A percentile compares a stretch with the other conserved stretches of the same genome.
These are phyloP conservation scores for Pachymerium ferrugineum DNA, from an alignment of 2,888 invertebrate genomes.

Conservation along the genomic window DNA sequence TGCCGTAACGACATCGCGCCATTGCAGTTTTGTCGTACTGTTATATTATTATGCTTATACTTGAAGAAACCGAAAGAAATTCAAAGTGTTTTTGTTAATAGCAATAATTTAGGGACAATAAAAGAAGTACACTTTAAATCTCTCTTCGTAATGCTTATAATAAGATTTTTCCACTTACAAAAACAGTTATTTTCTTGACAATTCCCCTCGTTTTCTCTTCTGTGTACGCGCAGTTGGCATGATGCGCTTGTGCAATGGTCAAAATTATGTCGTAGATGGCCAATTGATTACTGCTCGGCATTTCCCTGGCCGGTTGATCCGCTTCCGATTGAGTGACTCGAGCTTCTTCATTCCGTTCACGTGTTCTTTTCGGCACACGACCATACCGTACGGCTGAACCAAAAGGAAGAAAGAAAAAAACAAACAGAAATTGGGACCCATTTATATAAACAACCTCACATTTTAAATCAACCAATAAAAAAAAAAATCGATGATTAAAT, in stretches of 20 bases:
- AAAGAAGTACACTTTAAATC: no score
- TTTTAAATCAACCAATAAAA: not conserved
- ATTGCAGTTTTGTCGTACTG: no score
- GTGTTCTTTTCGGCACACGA: slow-evolving; percentile 85
- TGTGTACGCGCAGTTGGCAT: slow-evolving; percentile 78
- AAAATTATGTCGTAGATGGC: slow-evolving; percentile 73
- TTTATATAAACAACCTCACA: not conserved
- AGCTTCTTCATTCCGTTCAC: slow-evolving; percentile 65
- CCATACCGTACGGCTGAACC: slow-evolving; percentile 86
- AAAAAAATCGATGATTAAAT: slow-evolving; percentile 37
- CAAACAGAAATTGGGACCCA: slow-evolving; percentile 16
- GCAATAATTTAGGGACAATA: no score
- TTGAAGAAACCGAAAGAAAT: no score
- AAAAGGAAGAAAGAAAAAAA: slow-evolving; percentile 23
- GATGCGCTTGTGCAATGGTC: slow-evolving; percentile 73
- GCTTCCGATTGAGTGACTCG: slow-evolving; percentile 39
- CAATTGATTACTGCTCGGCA: slow-evolving; percentile 53
- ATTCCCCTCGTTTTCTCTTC: slow-evolving; percentile 71
- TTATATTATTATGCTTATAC: no score
- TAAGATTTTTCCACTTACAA: no score
- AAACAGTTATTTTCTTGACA: slow-evolving; percentile 62
- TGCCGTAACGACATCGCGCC: no score
- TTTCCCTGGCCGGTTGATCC: slow-evolving; percentile 41
- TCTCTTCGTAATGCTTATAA: no score
- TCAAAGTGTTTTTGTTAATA: no score